A percentile compares a stretch with the other conserved stretches of the same genome.
These are phyloP conservation scores for Lophotis ruficrista DNA, from an alignment of 2,113 vertebrate species.

Conservation along the genomic window DNA sequence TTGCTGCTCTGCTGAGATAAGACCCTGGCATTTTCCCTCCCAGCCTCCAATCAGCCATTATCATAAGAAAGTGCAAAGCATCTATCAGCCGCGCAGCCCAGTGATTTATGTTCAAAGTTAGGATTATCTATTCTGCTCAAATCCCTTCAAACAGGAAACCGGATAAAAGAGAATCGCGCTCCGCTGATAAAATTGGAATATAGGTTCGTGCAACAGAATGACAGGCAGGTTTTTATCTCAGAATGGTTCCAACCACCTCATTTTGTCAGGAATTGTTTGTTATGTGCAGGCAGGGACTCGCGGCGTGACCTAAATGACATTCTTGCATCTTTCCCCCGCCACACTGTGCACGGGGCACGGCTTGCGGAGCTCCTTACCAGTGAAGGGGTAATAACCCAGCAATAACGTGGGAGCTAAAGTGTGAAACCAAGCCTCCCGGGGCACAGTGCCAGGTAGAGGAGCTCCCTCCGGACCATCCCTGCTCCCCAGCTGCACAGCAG, in stretches of 20 bases:
- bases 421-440: neutral
- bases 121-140: constrained; percentile 93
- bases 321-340: neutral
- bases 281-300: neutral
- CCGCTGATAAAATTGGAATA: constrained; percentile 83
- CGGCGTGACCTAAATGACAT: neutral
- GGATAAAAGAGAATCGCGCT: constrained; percentile 83
- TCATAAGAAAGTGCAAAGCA: constrained; percentile 91
- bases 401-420: neutral
- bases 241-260: constrained; percentile 59
- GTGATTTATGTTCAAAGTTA: constrained; percentile 95
- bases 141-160: constrained; percentile 93
- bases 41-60: constrained; percentile 83
- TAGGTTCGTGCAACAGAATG: constrained; percentile 64
- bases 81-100: constrained; percentile 80
- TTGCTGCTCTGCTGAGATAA: constrained; percentile 91
- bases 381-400: neutral
- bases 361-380: neutral
- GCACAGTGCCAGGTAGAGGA: neutral
- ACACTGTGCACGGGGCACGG: fast-evolving
- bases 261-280: constrained; percentile 73
- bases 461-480: neutral
- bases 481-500: fast-evolving
- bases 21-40: constrained; percentile 85
- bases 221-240: constrained; percentile 73